Conservation (phyloP, 2,888 invertebrate genomes). For the Tinea trinotella region DNA sequence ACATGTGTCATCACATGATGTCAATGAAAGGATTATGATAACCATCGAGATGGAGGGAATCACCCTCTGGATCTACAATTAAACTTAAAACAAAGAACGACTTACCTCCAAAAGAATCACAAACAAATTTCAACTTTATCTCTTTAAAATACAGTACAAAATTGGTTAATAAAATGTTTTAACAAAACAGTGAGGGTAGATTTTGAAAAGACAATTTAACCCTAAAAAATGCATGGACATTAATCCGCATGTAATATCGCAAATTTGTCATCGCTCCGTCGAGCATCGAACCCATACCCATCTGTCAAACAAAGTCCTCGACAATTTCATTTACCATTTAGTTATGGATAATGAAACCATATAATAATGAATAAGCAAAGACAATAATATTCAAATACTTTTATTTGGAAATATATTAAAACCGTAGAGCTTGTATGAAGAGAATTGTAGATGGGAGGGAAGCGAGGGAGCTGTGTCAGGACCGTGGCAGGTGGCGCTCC, state of each 20-base stretch:
- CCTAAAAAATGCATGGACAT: slow-evolving; percentile 69
- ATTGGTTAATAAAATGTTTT: slow-evolving; percentile 27
- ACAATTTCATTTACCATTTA: slow-evolving; percentile 63
- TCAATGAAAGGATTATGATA: slow-evolving; percentile 72
- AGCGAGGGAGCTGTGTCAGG: no score
- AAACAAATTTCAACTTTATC: slow-evolving; percentile 27
- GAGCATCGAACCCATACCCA: slow-evolving; percentile 46
- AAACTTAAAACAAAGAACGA: slow-evolving; percentile 28
- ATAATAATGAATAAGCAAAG: slow-evolving; percentile 36
- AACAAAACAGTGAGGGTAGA: slow-evolving; percentile 34
- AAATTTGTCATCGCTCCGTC: slow-evolving; percentile 66
- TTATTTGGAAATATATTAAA: no score
- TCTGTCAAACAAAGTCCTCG: slow-evolving; percentile 35
- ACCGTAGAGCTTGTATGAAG: no score
- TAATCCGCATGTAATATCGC: slow-evolving; percentile 72
- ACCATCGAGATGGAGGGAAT: slow-evolving; percentile 65
- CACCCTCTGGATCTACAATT: slow-evolving; percentile 64
- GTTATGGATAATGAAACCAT: slow-evolving; percentile 22
- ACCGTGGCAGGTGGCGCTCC: no score
- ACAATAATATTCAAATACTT: slow-evolving; percentile 27
- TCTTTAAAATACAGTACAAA: slow-evolving; percentile 22
- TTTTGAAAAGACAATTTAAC: slow-evolving; percentile 69
- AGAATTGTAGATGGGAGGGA: no score
- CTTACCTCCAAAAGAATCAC: neutral
- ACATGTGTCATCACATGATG: slow-evolving; percentile 73